Base-by-base conservation (phyloP, 2,888 invertebrate species). In the Scaptodrosophila latifasciaeformis region DNA sequence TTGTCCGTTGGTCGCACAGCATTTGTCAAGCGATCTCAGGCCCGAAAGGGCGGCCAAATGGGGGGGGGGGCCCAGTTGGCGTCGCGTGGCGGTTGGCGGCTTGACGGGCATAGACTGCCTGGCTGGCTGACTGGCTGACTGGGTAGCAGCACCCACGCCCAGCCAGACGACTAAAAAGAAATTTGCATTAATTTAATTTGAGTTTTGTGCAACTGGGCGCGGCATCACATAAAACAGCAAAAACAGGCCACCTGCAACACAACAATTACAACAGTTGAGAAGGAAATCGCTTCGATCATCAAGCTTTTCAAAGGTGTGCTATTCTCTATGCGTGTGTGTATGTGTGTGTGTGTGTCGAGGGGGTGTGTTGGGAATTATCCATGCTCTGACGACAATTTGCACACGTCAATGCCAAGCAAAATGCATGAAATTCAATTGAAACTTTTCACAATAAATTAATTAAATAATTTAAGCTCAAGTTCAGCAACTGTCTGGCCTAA, bases 391-490 rank as follows among this genome's bases (percentile, higher is more conserved):
- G 42, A 29, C 39, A 34, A 39, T 34, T 34, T 37, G 10, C 48
- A n/a, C 35, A 35, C 37, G 24, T 24, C 42, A 7, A 21, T n/a
- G 15, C 2, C 29, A 18, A 42, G 24, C 13, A 42, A 24, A 31
- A 12, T 49, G 54, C 63, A 63, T 49, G 47, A 58, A 50, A 65
- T 67, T 54, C 72, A 79, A 79, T 72, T 79, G 67, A 54, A 54
- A 61, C 46, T 55, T 60, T 71, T 71, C 59, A 79, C 76, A 60
- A 75, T 72, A 75, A 76, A 75, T 74, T 76, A 76, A 75, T 75
- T 75, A 72, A 79, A 67, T 78, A 79, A 79, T 76, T 76, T 60
- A 65, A 61, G 65, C 74, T 69, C 79, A 75, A 75, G 79, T 76
- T 79, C 75, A 70, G 44, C 49, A 18, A n/a, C n/a, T n/a, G n/a